These are phyloP conservation scores for Corbicula japonica DNA, from an alignment of 2,888 invertebrate species.

Conservation along the genomic window DNA sequence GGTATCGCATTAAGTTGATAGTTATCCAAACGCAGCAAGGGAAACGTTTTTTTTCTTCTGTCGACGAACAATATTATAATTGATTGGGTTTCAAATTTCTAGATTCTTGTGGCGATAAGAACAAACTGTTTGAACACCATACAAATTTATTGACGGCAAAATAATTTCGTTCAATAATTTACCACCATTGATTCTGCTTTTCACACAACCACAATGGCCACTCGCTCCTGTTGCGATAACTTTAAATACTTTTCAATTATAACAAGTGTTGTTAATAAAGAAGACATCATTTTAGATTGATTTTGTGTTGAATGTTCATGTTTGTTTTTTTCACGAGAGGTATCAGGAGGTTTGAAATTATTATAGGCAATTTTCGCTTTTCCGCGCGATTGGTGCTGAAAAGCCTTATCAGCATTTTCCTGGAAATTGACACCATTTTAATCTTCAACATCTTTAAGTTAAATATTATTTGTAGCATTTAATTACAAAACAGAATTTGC, in stretches of 20 bases:
- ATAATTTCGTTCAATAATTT: slow-evolving; percentile 65
- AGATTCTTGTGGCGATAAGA: slow-evolving; percentile 41
- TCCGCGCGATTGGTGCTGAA: slow-evolving; percentile 51
- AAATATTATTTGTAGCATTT: slow-evolving; percentile 38
- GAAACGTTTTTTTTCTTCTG: too few species aligned
- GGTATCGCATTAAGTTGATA: too few species aligned
- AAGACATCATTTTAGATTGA: slow-evolving; percentile 39
- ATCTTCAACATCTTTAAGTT: slow-evolving; percentile 11
- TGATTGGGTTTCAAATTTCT: slow-evolving; percentile 45
- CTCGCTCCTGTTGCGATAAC: slow-evolving; percentile 65
- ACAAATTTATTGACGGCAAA: slow-evolving; percentile 25
- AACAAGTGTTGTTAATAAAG: slow-evolving; percentile 50
- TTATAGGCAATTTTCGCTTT: slow-evolving; percentile 52
- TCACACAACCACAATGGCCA: slow-evolving; percentile 62
- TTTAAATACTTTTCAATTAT: slow-evolving; percentile 64
- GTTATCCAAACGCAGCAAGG: too few species aligned
- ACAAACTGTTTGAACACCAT: slow-evolving; percentile 17
- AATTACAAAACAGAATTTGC: slow-evolving; percentile 42
- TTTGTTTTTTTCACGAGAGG: slow-evolving; percentile 51
- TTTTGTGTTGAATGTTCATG: slow-evolving; percentile 43
- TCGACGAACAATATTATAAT: too few species aligned
- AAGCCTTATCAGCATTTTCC: slow-evolving; percentile 47
- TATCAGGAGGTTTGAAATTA: slow-evolving; percentile 31
- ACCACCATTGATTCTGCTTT: slow-evolving; percentile 62
- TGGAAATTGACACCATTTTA: slow-evolving; percentile 34